A percentile compares a stretch with the other conserved stretches of the same genome.
Evolutionary conservation across 2,113 vertebrate genomes (phyloP).

Genomic region (Ifrita kowaldi): DNA sequence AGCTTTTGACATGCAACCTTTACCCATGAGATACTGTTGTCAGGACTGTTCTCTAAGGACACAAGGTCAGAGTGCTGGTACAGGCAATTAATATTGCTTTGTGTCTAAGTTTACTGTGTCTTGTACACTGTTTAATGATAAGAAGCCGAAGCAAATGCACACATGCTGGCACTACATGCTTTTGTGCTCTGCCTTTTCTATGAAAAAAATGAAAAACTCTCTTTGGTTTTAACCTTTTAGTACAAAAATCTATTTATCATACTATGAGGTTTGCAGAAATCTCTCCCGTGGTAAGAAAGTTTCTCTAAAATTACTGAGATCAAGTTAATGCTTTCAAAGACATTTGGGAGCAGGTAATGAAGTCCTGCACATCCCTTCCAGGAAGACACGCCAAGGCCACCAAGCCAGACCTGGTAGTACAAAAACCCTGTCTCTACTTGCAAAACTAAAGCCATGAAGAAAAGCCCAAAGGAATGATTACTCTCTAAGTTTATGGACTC

Average conservation of each 20-base stretch:
- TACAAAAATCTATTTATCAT: not conserved
- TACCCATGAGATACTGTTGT: not conserved
- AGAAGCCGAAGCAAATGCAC: not conserved
- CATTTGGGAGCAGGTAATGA: not conserved
- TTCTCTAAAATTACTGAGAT: not conserved
- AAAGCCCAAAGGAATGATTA: not conserved
- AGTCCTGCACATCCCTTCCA: not conserved
- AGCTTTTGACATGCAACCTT: not conserved
- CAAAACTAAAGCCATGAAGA: not conserved
- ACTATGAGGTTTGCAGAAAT: not conserved
- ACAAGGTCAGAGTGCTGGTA: not conserved
- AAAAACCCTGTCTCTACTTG: not conserved
- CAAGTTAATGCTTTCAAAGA: not conserved
- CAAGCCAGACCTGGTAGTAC: not conserved
- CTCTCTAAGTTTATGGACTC: not conserved
- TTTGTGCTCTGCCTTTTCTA: not conserved
- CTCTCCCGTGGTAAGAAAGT: not conserved
- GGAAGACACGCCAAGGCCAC: not conserved
- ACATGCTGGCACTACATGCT: not conserved
- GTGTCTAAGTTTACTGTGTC: not conserved
- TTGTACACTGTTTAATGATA: not conserved
- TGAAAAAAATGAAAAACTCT: accelerated
- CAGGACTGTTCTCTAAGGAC: not conserved
- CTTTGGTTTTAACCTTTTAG: not conserved
- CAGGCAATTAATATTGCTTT: not conserved